Base-by-base conservation (phyloP, 2,113 vertebrate genomes). In the Dipodomys stephensi region DNA sequence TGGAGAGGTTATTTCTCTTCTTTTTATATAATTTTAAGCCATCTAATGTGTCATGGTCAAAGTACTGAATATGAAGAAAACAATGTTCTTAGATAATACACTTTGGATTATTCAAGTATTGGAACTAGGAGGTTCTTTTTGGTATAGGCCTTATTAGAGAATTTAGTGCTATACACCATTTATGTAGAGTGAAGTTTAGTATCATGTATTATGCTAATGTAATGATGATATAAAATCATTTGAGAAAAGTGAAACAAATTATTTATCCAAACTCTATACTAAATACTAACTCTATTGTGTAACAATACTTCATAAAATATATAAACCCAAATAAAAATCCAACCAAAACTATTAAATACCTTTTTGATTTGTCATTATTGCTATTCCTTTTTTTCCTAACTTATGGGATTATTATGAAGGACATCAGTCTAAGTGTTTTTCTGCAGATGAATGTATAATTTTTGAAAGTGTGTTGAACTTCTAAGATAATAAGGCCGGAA, bases 401-500 rank as follows among this genome's bases (percentile, higher is more conserved):
- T n/a, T 73, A 32, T 62, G 15, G 20, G 90, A 13, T 82, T 60
- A 73, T 93, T 80, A 77, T 83, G 25, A 85, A 35, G 25, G 83
- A 27, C 1, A 39, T 60, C 19, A n/a, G 1, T n/a, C 44, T 84
- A 93, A 68, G 62, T 87, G 22, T 92, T 93, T 85, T 67, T 74
- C 30, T 83, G 87, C 49, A 83, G 69, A 93, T 83, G 39, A 81
- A 77, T 94, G 46, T 78, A 35, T 73, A 19, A 44, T 90, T 93
- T 49, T 77, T 95, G 68, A 96, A 95, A 27, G 7, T 83, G 25
- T 92, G 49, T 88, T 86, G 80, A 83, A 82, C 68, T 95, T 88
- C 67, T 78, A 92, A 92, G 39, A 91, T 85, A 84, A 80, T 94
- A 96, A 91, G 69, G 16, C 67, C 78, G 19, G 9, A 78, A 90